Conservation (phyloP, 2,113 vertebrate species). For the Monarcha castaneiventris region DNA sequence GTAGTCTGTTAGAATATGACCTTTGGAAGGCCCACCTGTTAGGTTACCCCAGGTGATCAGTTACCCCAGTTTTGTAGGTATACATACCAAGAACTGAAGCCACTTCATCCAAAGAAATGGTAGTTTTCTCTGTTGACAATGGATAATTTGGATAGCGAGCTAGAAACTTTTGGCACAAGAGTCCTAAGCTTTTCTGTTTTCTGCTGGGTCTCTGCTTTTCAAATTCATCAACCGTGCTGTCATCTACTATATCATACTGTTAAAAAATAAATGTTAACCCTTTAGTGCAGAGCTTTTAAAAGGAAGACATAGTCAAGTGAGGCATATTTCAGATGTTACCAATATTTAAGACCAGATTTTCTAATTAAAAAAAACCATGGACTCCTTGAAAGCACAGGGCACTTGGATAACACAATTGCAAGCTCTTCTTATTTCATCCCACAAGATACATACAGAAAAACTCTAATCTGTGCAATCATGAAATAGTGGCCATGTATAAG, state of each 20-base stretch:
- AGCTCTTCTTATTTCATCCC: not conserved
- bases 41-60: not conserved
- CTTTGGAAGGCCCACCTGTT: not conserved
- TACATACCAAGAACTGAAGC: constrained; percentile 86
- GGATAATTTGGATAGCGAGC: constrained; percentile 92
- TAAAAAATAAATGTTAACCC: constrained; percentile 27
- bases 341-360: not conserved
- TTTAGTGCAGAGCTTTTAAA: constrained; percentile 29
- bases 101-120: constrained; percentile 94
- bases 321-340: not conserved
- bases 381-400: not conserved
- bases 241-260: constrained; percentile 78
- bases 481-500: not conserved
- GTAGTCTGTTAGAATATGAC: not conserved
- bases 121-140: constrained; percentile 79
- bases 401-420: not conserved
- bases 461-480: not conserved
- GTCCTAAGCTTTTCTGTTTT: constrained; percentile 94
- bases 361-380: not conserved
- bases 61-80: not conserved
- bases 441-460: not conserved
- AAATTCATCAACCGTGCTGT: constrained; percentile 76
- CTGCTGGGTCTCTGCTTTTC: constrained; percentile 89
- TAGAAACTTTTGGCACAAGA: constrained; percentile 93
- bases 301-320: not conserved